Evolutionary conservation across 2,888 invertebrate genomes (phyloP), one percentile per base, ranked within the genome.

Genomic region (Drosophila koepferae): DNA sequence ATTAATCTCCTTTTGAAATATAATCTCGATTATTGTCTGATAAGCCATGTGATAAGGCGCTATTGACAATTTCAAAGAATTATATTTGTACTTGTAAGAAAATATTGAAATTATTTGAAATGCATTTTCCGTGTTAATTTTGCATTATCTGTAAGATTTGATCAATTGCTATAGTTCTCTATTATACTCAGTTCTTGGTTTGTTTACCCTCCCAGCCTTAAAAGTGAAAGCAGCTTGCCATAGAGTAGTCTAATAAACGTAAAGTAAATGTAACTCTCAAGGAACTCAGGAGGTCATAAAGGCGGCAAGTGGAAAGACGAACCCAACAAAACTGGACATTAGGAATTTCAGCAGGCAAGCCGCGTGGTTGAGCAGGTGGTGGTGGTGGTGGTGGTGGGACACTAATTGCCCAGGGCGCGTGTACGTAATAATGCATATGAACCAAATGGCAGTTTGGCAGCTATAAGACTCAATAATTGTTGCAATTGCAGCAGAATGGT

Each of bases 401-500:
- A 61, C 71, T 88, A 82, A 88, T 88, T 81, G 63, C 61, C 58
- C 60, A 63, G 51, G 64, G 16, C 49, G 46, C 20, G 63, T 56
- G 55, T 38, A 65, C 64, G 58, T 68, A 86, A 88, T 88, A 86
- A 88, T 85, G 80, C 81, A 81, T 82, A 86, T 82, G 88, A 73
- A 54, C 28, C 51, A 31, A 72, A 72, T 44, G 73, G 53, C 78
- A 68, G 59, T 71, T 66, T 59, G 72, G 67, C 72, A 72, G 73
- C 72, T 74, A 81, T 77, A 80, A 82, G 86, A 82, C 75, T 80
- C 74, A 85, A 82, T 86, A 87, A 82, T 75, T 83, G 81, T 78
- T 75, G 75, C 84, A 83, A 73, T 74, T 81, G 77, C 76, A 56
- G 31, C 60, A 41, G 41, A 18, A 34, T 41, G 40, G 55, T n/a